These are phyloP conservation scores for Drosophila chauvacae DNA, from an alignment of 1,140 invertebrate species.

Conservation along the genomic window DNA sequence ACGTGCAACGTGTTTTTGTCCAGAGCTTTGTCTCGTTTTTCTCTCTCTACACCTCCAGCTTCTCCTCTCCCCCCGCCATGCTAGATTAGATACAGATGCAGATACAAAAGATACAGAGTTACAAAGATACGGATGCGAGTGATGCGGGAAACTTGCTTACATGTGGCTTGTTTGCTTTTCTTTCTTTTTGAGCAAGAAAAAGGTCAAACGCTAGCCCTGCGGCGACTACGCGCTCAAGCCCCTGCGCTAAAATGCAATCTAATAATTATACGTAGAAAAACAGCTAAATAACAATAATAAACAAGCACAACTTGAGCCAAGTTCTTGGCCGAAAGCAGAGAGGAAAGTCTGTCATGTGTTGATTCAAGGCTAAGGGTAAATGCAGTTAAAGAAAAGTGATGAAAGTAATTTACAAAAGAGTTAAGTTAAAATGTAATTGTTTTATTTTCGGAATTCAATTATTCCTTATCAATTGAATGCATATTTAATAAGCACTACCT, in stretches of 20 bases:
- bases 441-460: no score
- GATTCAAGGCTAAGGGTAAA: conserved; percentile 72
- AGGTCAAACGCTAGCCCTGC: conserved; percentile 36
- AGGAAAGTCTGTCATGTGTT: conserved; percentile 39
- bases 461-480: no score
- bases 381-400: conserved; percentile 1
- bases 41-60: neutral
- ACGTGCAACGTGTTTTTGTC: conserved; percentile 52
- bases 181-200: conserved; percentile 7
- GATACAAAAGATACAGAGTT: conserved; percentile 67
- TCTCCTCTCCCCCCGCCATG: conserved; percentile 39
- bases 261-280: conserved; percentile 47
- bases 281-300: conserved; percentile 22
- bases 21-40: conserved; percentile 56
- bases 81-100: conserved; percentile 78
- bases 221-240: conserved; percentile 43
- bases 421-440: no score
- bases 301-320: conserved; percentile 35
- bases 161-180: conserved; percentile 29
- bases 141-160: conserved; percentile 44
- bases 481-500: no score
- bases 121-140: conserved; percentile 72
- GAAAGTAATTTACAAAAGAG: neutral
- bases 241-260: conserved; percentile 41
- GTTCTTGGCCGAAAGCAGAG: conserved; percentile 20